A percentile compares a stretch with the other conserved stretches of the same genome.
phyloP scores from a whole-genome alignment of 2,113 vertebrate species.

The Progne subis region DNA sequence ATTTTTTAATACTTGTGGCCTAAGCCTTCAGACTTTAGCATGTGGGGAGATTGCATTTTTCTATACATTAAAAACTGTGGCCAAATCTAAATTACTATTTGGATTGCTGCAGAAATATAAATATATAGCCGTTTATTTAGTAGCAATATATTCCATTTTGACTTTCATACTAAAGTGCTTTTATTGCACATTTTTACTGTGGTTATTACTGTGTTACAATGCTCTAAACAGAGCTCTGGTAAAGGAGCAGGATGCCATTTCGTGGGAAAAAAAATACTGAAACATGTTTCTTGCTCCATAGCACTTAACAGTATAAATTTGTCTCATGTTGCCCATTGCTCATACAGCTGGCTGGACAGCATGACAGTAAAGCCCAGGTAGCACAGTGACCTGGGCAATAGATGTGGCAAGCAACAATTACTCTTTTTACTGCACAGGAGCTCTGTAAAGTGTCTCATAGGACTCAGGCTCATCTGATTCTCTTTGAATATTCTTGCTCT shows the following conservation, averaged over 20 bases:
- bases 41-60: not conserved
- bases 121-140: not conserved
- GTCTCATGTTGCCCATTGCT: not conserved
- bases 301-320: not conserved
- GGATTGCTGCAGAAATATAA: not conserved
- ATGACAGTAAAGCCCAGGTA: not conserved
- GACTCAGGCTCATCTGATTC: not conserved
- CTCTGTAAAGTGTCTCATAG: not conserved
- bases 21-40: not conserved
- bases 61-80: not conserved
- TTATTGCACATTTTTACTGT: not conserved
- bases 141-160: not conserved
- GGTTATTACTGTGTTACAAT: not conserved
- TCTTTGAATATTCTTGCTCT: not conserved
- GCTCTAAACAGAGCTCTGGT: not conserved
- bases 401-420: not conserved
- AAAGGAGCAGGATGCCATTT: not conserved
- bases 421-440: not conserved
- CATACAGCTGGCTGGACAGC: not conserved
- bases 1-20: not conserved
- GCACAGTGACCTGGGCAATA: not conserved
- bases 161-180: not conserved
- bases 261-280: not conserved
- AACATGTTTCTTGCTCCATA: not conserved
- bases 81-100: not conserved